Evolutionary conservation across 2,797 vertebrate genomes (phyloP), one percentile per base, ranked within the genome.

Genomic region (Hydrolagus colliei): DNA sequence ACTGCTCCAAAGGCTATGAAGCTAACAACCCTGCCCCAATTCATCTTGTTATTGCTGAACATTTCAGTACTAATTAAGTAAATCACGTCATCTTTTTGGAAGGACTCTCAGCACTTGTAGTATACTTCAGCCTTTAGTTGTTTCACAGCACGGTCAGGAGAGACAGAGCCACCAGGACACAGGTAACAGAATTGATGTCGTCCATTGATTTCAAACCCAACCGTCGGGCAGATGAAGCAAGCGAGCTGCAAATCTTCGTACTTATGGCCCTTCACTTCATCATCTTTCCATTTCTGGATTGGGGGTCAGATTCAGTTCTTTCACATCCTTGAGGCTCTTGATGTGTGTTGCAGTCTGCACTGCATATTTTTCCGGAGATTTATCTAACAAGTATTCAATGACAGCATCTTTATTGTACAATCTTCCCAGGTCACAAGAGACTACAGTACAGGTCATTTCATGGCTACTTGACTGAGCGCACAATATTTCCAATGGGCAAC

Each of bases 201-300:
- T 41, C 98, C 98, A 0, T 98, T 99, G 97, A 99, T 98, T 92
- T 99, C 97, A 90, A 99, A 78, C 35, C 98, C 98, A 88, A 98
- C 97, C 9, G 99, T 96, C 0, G 97, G 97, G 90, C 98, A 99
- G 89, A 99, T 98, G 89, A 98, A 99, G 87, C 94, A 95, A 9
- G 96, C 95, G 52, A 93, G 93, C 90, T 97, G 92, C 75, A 97
- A 91, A 87, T 98, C 97, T n/a, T 98, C 97, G 0, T 97, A 98
- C 86, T 92, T 92, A 91, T 98, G 98, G 0, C 98, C 98, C 90
- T 99, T 99, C 0, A 93, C 94, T 87, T 93, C 93, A 86, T 98
- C 97, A 20, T 97, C 98, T 71, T 93, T 90, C 98, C 98, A 99
- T 27, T 78, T 95, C 96, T 0, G 98, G 97, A 79, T 99, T 99